These are phyloP conservation scores for Agrotis puta DNA, from an alignment of 2,888 invertebrate species.

Conservation along the genomic window DNA sequence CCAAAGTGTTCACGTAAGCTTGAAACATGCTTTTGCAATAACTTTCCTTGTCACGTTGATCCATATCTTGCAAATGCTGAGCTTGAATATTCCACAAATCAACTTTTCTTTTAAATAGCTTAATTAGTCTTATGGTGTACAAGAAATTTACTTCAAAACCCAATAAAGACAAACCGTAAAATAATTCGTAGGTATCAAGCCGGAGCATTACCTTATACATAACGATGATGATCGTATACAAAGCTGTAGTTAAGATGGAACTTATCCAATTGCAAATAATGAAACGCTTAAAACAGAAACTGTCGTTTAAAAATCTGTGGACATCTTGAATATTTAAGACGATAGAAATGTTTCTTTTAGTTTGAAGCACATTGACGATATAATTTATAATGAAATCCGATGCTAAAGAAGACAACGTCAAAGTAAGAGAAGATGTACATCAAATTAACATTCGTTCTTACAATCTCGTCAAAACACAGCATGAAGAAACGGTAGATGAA, in stretches of 20 bases:
- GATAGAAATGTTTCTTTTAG: background rate
- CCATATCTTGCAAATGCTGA: background rate
- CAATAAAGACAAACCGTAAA: background rate
- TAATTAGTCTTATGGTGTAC: conserved; percentile 23
- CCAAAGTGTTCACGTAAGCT: conserved; percentile 21
- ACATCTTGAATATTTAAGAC: conserved; percentile 18
- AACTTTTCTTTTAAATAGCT: conserved; percentile 3
- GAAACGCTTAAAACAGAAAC: background rate
- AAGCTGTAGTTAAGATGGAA: background rate
- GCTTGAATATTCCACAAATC: conserved; percentile 16
- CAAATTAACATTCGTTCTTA: background rate
- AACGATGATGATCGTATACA: background rate
- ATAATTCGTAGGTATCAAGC: background rate
- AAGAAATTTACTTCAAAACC: conserved; percentile 28
- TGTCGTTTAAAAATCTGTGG: conserved; percentile 5
- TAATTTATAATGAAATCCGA: background rate
- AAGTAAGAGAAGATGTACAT: background rate
- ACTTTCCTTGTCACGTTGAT: background rate
- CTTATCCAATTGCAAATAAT: conserved; percentile 21
- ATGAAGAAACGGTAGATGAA: background rate
- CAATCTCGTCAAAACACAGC: background rate
- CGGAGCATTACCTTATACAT: background rate
- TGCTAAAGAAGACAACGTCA: background rate
- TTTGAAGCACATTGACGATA: background rate
- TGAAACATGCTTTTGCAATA: conserved; percentile 22